phyloP scores from a whole-genome alignment of 1,140 invertebrate genomes.

The Drosophila setifemur region DNA sequence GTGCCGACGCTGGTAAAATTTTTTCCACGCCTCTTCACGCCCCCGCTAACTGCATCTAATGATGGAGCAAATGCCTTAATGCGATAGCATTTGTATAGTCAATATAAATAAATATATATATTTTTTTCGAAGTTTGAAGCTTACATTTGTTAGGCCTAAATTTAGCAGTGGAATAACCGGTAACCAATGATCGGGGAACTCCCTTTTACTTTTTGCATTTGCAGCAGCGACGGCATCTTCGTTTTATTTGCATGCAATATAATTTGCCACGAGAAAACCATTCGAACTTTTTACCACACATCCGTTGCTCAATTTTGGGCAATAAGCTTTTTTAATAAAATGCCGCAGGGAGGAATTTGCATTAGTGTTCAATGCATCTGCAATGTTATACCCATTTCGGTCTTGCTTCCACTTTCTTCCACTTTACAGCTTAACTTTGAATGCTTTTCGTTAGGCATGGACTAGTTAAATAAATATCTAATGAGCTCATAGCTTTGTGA shows the following conservation, averaged over 20 bases:
- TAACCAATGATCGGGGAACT: too few species aligned
- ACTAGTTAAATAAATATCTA: slow-evolving; percentile 13
- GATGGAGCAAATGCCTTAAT: too few species aligned
- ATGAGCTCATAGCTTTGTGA: slow-evolving; percentile 31
- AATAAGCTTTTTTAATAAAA: slow-evolving; percentile 64
- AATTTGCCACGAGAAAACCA: slow-evolving; percentile 30
- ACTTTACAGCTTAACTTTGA: slow-evolving; percentile 39
- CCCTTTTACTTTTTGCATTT: slow-evolving; percentile 24
- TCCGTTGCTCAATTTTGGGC: slow-evolving; percentile 66
- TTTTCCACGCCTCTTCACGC: too few species aligned
- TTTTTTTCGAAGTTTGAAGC: too few species aligned
- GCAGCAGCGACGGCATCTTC: too few species aligned
- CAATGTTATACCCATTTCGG: slow-evolving; percentile 39
- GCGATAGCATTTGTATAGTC: too few species aligned
- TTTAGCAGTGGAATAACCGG: too few species aligned
- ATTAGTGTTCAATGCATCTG: slow-evolving; percentile 50
- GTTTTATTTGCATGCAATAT: slow-evolving; percentile 66
- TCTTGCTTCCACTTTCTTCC: background rate
- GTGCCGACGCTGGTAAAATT: too few species aligned
- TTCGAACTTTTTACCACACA: background rate
- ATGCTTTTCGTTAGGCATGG: slow-evolving; percentile 7
- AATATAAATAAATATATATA: too few species aligned
- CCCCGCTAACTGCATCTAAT: too few species aligned
- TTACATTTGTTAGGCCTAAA: too few species aligned
- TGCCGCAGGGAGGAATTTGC: slow-evolving; percentile 73